Evolutionary conservation across 2,113 vertebrate genomes (phyloP), one percentile per base, ranked within the genome.

Genomic region (Bufo gargarizans): DNA sequence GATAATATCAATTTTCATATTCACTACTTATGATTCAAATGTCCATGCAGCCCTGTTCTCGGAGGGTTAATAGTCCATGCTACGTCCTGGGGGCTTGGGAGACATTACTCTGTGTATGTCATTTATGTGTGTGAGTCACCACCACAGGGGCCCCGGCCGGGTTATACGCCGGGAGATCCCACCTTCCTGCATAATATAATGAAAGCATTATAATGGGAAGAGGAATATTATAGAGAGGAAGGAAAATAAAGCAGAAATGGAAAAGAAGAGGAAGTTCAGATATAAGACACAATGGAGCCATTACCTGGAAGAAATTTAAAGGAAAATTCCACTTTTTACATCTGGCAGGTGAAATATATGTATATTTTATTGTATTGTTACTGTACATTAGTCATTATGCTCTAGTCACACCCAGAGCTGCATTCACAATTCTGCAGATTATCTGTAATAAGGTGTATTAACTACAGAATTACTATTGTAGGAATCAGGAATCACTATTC

Each of bases 61-160:
- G 0, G 7, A 76, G 72, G 72, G 45, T 50, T 50, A 50, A 50
- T 76, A 9, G 20, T 76, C 16, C 10, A 3, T 16, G 47, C 47
- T 19, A 5, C 1, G 16, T 8, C 71, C 45, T 19, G 43, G 43
- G 19, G 47, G n/a, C 20, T 50, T 9, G 0, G 6, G 20, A 69
- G 63, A 71, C 6, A 14, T 69, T 20, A 67, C 16, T 65, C 63
- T 33, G 0, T n/a, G 4, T 71, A 81, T 33, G 33, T 33, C 33
- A 84, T 84, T 71, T 16, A 71, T 71, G 63, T n/a, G n/a, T n/a
- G n/a, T 19, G 49, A 12, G 76, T 77, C 76, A 78, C 76, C 11
- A 13, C 76, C 11, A 13, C 20, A 78, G 55, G 76, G 76, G 14
- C 77, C 0, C 1, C 13, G 47, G 7, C 50, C 12, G 17, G 4